Evolutionary conservation across 2,113 vertebrate species (phyloP).

Genomic region (Solea senegalensis): DNA sequence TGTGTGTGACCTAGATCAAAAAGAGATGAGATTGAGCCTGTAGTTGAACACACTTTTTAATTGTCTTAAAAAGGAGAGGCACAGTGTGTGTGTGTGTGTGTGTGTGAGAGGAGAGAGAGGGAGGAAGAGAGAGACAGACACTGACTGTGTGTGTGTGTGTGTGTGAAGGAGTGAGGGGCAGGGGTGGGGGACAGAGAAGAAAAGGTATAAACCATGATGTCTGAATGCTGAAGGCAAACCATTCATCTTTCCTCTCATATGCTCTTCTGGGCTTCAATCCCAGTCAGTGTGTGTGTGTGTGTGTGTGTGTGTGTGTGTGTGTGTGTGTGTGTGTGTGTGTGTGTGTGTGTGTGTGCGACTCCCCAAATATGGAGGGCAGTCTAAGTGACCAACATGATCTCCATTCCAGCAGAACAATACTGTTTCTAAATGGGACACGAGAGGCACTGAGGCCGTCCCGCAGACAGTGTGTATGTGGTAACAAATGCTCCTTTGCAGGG

Average conservation of each 20-base stretch:
- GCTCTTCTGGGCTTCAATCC: slow-evolving; percentile 71
- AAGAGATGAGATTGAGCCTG: slow-evolving; percentile 42
- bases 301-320: slow-evolving; percentile 11
- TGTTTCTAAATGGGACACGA: slow-evolving; percentile 73
- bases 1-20: slow-evolving; percentile 60
- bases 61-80: slow-evolving; percentile 7
- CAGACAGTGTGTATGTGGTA: slow-evolving; percentile 37
- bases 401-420: slow-evolving; percentile 71
- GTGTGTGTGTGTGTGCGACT: not conserved
- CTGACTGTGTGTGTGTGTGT: not conserved
- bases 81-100: slow-evolving; percentile 1
- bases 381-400: slow-evolving; percentile 73
- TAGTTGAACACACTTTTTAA: slow-evolving; percentile 17
- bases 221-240: slow-evolving; percentile 69
- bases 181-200: slow-evolving; percentile 12
- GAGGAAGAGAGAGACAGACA: not conserved
- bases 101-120: not conserved
- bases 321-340: slow-evolving; percentile 23
- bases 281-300: slow-evolving; percentile 30
- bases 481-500: slow-evolving; percentile 49
- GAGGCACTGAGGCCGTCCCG: slow-evolving; percentile 63
- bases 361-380: slow-evolving; percentile 57
- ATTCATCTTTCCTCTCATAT: slow-evolving; percentile 75
- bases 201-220: slow-evolving; percentile 53
- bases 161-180: not conserved